phyloP scores from a whole-genome alignment of 2,797 vertebrate species.

The Semotilus atromaculatus region DNA sequence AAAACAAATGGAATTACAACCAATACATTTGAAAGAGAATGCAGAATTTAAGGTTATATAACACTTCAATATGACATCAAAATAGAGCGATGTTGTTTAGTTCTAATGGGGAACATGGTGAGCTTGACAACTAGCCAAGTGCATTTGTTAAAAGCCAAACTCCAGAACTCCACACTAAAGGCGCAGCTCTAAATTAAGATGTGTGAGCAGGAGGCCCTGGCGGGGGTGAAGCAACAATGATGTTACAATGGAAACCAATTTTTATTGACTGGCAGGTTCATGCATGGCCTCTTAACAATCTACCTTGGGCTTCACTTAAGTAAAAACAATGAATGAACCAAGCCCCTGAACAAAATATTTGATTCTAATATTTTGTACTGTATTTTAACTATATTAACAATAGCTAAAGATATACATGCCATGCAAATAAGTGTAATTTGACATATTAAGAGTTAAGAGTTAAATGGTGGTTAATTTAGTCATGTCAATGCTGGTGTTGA shows the following conservation, averaged over 20 bases:
- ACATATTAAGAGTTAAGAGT: neutral
- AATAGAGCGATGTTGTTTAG: neutral
- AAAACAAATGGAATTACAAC: neutral
- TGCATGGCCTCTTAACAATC: constrained; percentile 53
- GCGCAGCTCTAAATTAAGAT: neutral
- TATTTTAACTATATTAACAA: neutral
- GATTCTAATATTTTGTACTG: neutral
- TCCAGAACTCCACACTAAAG: neutral
- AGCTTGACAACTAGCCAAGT: neutral
- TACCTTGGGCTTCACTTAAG: neutral
- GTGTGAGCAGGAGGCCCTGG: neutral
- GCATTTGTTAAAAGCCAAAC: constrained; percentile 1
- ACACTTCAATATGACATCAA: neutral
- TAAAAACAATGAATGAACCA: neutral
- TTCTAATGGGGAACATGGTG: neutral
- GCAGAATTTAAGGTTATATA: neutral
- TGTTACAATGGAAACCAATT: constrained; percentile 23
- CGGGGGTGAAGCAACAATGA: neutral
- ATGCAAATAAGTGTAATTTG: neutral
- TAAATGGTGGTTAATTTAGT: neutral
- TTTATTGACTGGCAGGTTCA: neutral
- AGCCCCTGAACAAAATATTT: neutral
- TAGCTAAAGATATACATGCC: neutral
- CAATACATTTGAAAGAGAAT: neutral
- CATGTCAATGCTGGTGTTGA: neutral